Conservation (phyloP, 1,140 invertebrate species). For the Neoseiulus cucumeris region DNA sequence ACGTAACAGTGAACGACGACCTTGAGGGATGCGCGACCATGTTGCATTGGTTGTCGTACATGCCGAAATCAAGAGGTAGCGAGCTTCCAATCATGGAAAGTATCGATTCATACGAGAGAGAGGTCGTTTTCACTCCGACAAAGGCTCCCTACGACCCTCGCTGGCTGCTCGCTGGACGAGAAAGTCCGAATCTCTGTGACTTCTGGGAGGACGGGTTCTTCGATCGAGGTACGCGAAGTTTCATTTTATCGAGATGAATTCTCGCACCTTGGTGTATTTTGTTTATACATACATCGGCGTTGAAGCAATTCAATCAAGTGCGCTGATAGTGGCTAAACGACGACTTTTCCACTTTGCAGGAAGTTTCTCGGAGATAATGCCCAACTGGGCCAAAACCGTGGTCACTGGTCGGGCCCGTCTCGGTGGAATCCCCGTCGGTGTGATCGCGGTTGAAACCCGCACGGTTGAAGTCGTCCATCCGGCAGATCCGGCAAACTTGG, state of each 20-base stretch:
- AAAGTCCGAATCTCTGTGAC: slow-evolving; percentile 29
- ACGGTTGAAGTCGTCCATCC: slow-evolving; percentile 85
- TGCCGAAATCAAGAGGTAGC: slow-evolving; percentile 26
- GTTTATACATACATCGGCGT: not conserved
- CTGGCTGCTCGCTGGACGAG: slow-evolving; percentile 62
- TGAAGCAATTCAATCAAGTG: not conserved
- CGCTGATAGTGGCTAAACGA: not conserved
- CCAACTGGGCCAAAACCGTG: slow-evolving; percentile 92
- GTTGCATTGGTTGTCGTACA: slow-evolving; percentile 44
- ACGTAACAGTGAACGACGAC: slow-evolving; percentile 68
- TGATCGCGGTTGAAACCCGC: slow-evolving; percentile 88
- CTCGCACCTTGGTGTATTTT: not conserved
- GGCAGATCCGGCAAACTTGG: slow-evolving; percentile 92
- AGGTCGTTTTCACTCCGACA: slow-evolving; percentile 68
- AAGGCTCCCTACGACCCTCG: slow-evolving; percentile 83
- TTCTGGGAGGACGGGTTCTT: slow-evolving; percentile 77
- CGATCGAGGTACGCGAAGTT: slow-evolving; percentile 57
- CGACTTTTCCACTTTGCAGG: not conserved
- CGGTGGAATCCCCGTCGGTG: slow-evolving; percentile 88
- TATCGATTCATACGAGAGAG: slow-evolving; percentile 59
- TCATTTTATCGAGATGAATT: not conserved
- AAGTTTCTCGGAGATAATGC: slow-evolving; percentile 76
- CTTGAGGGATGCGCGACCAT: slow-evolving; percentile 79
- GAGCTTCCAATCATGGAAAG: slow-evolving; percentile 53
- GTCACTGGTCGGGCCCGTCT: slow-evolving; percentile 68